These are phyloP conservation scores for Paracyclopina nana DNA, from an alignment of 1,140 invertebrate species.

Conservation along the genomic window DNA sequence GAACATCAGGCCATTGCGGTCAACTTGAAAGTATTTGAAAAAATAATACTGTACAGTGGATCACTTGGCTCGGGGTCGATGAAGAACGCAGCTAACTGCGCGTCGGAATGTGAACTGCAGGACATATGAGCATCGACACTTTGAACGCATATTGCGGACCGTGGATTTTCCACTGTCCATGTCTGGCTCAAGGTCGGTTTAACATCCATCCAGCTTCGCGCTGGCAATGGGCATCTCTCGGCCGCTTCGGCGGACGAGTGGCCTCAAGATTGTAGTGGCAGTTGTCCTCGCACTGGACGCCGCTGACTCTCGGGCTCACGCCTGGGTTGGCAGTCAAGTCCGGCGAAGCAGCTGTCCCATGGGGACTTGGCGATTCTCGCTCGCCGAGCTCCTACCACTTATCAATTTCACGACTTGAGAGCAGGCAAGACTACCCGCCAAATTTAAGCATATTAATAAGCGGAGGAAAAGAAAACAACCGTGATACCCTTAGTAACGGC, in stretches of 20 bases:
- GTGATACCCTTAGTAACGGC: slow-evolving; percentile 68
- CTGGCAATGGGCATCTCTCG: not conserved
- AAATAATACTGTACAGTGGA: slow-evolving; percentile 29
- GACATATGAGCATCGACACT: too few relatives aligned
- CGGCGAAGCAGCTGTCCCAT: too few relatives aligned
- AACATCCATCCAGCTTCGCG: not conserved
- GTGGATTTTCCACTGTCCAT: slow-evolving; percentile 31
- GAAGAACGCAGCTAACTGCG: slow-evolving; percentile 57
- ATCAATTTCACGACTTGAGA: slow-evolving; percentile 34
- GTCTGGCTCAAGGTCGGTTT: slow-evolving; percentile 33
- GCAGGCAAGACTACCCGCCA: slow-evolving; percentile 49
- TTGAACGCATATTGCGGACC: slow-evolving; percentile 49
- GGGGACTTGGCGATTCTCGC: too few relatives aligned
- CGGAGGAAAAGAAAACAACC: slow-evolving; percentile 79
- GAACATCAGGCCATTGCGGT: too few relatives aligned
- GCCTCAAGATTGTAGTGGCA: not conserved
- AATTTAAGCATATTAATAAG: slow-evolving; percentile 76
- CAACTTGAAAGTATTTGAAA: too few relatives aligned
- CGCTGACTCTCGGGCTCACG: too few relatives aligned
- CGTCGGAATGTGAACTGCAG: slow-evolving; percentile 55
- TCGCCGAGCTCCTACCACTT: too few relatives aligned
- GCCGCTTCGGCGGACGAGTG: not conserved
- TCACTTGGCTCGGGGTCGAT: slow-evolving; percentile 56
- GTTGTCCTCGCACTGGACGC: too few relatives aligned
- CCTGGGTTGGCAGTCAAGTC: too few relatives aligned